Percentiles rank a stretch among this genome's conserved stretches.
These are phyloP conservation scores for Kryptolebias ocellatus DNA, from an alignment of 2,797 vertebrate genomes.

Conservation along the genomic window DNA sequence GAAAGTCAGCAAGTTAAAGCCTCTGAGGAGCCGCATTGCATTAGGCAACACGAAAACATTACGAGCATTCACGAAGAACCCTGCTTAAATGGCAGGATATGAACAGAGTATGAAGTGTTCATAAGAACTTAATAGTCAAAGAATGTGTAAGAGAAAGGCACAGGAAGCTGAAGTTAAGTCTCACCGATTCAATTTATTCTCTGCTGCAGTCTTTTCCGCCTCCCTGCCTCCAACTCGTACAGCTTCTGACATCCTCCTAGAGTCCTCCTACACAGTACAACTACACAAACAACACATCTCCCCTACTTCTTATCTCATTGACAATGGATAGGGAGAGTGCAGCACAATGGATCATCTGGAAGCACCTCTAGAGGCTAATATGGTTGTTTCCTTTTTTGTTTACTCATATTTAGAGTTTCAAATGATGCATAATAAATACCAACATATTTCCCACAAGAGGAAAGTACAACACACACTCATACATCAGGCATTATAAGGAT, in stretches of 20 bases:
- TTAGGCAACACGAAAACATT: slow-evolving; percentile 32
- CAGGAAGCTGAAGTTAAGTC: slow-evolving; percentile 33
- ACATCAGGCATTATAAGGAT: slow-evolving; percentile 15
- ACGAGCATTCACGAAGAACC: slow-evolving; percentile 17
- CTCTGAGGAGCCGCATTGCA: no score
- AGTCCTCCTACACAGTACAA: slow-evolving; percentile 62
- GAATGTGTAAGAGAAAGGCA: neutral
- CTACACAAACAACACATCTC: slow-evolving; percentile 41
- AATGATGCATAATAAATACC: slow-evolving; percentile 42
- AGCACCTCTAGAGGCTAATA: slow-evolving; percentile 23
- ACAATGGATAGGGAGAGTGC: slow-evolving; percentile 26
- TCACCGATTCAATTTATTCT: slow-evolving; percentile 52
- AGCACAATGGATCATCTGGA: slow-evolving; percentile 41
- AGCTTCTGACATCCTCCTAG: slow-evolving; percentile 39
- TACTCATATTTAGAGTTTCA: slow-evolving; percentile 39
- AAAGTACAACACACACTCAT: slow-evolving; percentile 34
- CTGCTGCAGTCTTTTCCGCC: slow-evolving; percentile 50
- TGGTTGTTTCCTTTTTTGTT: slow-evolving; percentile 35
- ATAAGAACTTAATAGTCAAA: slow-evolving; percentile 3
- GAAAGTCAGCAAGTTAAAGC: no score
- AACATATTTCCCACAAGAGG: slow-evolving; percentile 23
- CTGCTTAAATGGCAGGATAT: slow-evolving; percentile 22
- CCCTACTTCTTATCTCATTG: slow-evolving; percentile 32
- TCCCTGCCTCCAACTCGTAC: slow-evolving; percentile 45
- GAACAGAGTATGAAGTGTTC: neutral